phyloP scores from a whole-genome alignment of 2,888 invertebrate species.

The Deroplatys truncata region DNA sequence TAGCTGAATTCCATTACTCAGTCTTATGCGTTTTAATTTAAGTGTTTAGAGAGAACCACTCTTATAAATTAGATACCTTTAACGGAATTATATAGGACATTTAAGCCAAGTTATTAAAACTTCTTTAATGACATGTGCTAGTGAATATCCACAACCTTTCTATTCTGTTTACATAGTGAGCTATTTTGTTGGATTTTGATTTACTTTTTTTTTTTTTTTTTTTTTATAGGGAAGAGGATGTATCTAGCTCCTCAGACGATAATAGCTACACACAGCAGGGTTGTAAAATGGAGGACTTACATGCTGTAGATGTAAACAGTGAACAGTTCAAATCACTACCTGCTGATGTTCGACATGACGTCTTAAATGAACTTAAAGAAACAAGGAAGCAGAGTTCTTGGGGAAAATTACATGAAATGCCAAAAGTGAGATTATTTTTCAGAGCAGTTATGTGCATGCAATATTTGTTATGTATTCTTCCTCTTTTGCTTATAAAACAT shows the following conservation, averaged over 20 bases:
- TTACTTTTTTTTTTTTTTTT: background rate
- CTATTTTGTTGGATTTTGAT: too few species aligned
- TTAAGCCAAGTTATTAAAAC: too few species aligned
- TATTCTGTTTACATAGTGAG: too few species aligned
- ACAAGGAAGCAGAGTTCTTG: conserved; percentile 87
- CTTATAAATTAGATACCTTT: too few species aligned
- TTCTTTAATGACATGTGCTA: too few species aligned
- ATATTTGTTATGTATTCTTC: background rate
- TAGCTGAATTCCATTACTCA: too few species aligned
- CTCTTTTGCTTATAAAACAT: too few species aligned
- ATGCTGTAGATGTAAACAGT: conserved; percentile 75
- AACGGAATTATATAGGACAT: too few species aligned
- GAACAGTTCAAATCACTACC: conserved; percentile 76
- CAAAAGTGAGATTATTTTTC: conserved; percentile 49
- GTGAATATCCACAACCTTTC: too few species aligned
- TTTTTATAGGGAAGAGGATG: background rate
- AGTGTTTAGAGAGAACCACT: too few species aligned
- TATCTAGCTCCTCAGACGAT: background rate
- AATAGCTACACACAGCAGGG: background rate
- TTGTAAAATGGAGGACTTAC: conserved; percentile 53
- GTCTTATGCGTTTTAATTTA: too few species aligned
- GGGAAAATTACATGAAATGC: conserved; percentile 79
- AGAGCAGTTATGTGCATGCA: background rate
- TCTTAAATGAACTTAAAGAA: conserved; percentile 85
- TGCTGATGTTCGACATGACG: conserved; percentile 87